phyloP scores from a whole-genome alignment of 1,140 invertebrate species.

The Diachasma alloeum region DNA sequence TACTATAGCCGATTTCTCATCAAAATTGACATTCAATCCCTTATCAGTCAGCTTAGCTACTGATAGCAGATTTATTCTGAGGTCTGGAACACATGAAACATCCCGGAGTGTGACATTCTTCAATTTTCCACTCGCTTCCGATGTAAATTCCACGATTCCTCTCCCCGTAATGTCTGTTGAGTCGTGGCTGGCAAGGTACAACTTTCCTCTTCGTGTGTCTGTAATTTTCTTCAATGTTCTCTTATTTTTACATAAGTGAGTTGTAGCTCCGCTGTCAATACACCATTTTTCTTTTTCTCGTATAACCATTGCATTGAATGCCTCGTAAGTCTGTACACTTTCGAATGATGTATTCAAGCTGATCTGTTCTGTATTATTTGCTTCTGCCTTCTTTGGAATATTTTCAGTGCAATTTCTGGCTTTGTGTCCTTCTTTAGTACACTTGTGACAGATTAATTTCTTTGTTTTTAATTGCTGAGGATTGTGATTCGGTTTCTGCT shows the following conservation, averaged over 20 bases:
- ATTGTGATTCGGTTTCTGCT: too few relatives aligned
- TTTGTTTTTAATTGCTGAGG: too few relatives aligned
- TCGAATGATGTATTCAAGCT: too few relatives aligned
- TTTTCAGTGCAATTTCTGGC: too few relatives aligned
- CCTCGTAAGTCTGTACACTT: too few relatives aligned
- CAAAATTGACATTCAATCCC: not conserved
- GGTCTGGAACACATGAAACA: constrained; percentile 11
- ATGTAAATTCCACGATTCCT: not conserved
- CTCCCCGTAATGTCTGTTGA: not conserved
- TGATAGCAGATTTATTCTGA: not conserved
- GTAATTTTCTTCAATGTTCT: not conserved
- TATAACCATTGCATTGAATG: too few relatives aligned
- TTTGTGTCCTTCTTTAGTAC: too few relatives aligned
- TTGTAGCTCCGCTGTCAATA: constrained; percentile 9
- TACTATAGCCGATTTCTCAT: not conserved
- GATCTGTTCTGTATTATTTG: too few relatives aligned
- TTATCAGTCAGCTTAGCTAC: constrained; percentile 16
- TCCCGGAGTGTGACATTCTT: not conserved
- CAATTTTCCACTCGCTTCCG: not conserved
- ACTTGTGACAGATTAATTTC: too few relatives aligned
- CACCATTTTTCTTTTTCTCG: constrained; percentile 8
- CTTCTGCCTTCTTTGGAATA: too few relatives aligned
- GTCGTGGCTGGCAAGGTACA: constrained; percentile 2
- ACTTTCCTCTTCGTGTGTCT: not conserved
- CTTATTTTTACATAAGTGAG: constrained; percentile 9